These are phyloP conservation scores for Ameiurus melas DNA, from an alignment of 2,113 vertebrate species.

Conservation along the genomic window DNA sequence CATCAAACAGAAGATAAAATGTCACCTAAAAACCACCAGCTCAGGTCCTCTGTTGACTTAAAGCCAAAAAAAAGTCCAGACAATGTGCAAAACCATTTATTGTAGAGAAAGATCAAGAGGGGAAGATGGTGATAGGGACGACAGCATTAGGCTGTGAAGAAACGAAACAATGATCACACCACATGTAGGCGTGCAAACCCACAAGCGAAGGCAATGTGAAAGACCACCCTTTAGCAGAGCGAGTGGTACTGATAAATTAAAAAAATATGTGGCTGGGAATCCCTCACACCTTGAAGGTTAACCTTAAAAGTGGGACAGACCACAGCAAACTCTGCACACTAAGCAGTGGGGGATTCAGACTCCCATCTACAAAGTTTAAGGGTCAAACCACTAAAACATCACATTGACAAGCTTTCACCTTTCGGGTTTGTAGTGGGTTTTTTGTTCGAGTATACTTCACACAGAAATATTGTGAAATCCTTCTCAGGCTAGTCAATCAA, in stretches of 20 bases:
- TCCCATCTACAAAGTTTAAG: constrained; percentile 40
- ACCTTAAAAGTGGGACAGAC: constrained; percentile 15
- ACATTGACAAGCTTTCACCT: not conserved
- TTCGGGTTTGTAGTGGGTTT: constrained; percentile 10
- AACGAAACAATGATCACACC: constrained; percentile 6
- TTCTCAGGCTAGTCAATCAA: not conserved
- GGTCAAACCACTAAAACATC: constrained; percentile 45
- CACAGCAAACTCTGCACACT: not conserved
- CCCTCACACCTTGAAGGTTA: constrained; percentile 34
- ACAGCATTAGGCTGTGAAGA: constrained; percentile 5
- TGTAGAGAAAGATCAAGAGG: constrained; percentile 17
- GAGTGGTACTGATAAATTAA: not conserved
- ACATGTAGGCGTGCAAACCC: constrained; percentile 30
- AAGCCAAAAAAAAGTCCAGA: constrained; percentile 11
- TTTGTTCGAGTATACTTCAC: not conserved
- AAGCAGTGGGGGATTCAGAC: constrained; percentile 28
- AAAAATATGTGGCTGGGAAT: constrained; percentile 39
- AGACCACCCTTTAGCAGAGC: constrained; percentile 30
- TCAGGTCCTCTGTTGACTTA: not conserved
- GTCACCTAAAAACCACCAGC: constrained; percentile 39
- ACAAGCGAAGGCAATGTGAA: constrained; percentile 12
- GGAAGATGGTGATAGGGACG: not conserved
- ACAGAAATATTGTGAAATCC: not conserved
- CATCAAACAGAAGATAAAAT: constrained; percentile 43
- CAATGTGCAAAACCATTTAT: constrained; percentile 6